Conservation (phyloP, 2,113 vertebrate species). For the Otocyon megalotis region DNA sequence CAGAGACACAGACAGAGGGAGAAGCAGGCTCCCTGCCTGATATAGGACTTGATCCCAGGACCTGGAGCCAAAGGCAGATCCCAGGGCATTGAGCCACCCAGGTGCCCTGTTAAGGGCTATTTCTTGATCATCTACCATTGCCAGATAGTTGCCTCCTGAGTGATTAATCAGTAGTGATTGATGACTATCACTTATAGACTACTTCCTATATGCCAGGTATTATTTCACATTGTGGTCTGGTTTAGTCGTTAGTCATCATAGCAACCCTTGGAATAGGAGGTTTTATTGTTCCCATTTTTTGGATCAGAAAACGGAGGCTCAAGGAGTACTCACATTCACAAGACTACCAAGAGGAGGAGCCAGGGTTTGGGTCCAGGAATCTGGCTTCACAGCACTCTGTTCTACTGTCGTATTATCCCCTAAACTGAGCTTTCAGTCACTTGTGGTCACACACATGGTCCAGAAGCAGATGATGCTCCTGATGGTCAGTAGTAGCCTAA, state of each 20-base stretch:
- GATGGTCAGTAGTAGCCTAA: background rate
- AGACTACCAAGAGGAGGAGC: background rate
- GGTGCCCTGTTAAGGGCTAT: background rate
- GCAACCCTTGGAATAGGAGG: background rate
- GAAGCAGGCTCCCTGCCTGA: too few relatives aligned
- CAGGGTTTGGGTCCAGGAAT: background rate
- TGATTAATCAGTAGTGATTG: background rate
- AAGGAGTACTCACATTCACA: background rate
- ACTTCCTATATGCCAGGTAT: background rate
- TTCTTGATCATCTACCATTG: background rate
- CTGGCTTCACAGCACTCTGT: background rate
- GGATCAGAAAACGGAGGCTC: constrained; percentile 31
- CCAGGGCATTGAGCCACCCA: too few relatives aligned
- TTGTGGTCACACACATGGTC: background rate
- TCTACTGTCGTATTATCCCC: background rate
- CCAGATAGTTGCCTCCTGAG: background rate
- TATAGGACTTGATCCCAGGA: too few relatives aligned
- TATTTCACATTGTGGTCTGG: background rate
- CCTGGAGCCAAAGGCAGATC: too few relatives aligned
- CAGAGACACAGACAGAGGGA: too few relatives aligned
- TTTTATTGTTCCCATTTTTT: background rate
- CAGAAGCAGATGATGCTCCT: background rate
- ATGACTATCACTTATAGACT: background rate
- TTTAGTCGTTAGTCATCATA: background rate
- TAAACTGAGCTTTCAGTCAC: background rate